phyloP scores from a whole-genome alignment of 2,113 vertebrate genomes.

The Zosterops hypoxanthus region DNA sequence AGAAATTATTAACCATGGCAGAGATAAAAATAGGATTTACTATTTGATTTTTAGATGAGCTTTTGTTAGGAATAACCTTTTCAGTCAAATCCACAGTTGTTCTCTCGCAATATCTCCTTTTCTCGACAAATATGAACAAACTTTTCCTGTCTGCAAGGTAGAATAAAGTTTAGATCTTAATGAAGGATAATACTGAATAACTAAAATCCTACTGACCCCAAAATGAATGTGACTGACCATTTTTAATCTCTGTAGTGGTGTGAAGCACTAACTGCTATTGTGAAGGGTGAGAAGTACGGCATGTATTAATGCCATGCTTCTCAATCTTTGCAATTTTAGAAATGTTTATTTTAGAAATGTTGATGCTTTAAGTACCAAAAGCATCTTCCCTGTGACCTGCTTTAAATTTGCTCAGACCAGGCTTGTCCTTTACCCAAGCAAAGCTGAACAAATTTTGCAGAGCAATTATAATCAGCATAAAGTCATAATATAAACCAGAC shows the following conservation, averaged over 20 bases:
- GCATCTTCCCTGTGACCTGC: neutral
- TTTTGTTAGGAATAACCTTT: neutral
- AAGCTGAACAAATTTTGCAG: neutral
- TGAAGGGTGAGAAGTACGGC: neutral
- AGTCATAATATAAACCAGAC: neutral
- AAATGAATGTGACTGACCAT: neutral
- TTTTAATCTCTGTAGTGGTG: neutral
- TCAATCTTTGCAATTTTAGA: neutral
- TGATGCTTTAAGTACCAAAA: neutral
- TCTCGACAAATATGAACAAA: neutral
- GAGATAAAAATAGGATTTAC: neutral
- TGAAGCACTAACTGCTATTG: neutral
- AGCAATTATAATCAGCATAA: neutral
- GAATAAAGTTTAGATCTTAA: neutral
- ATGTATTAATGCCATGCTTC: neutral
- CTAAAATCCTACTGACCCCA: neutral
- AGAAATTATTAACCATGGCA: neutral
- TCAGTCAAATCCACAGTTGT: neutral
- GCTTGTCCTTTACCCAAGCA: neutral
- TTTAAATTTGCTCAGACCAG: neutral
- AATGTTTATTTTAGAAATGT: neutral
- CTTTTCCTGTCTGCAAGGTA: neutral
- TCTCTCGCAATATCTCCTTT: neutral
- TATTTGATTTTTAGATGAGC: neutral
- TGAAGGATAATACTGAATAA: neutral